Evolutionary conservation across 2,113 vertebrate genomes (phyloP).

Genomic region (Coreoperca whiteheadi): DNA sequence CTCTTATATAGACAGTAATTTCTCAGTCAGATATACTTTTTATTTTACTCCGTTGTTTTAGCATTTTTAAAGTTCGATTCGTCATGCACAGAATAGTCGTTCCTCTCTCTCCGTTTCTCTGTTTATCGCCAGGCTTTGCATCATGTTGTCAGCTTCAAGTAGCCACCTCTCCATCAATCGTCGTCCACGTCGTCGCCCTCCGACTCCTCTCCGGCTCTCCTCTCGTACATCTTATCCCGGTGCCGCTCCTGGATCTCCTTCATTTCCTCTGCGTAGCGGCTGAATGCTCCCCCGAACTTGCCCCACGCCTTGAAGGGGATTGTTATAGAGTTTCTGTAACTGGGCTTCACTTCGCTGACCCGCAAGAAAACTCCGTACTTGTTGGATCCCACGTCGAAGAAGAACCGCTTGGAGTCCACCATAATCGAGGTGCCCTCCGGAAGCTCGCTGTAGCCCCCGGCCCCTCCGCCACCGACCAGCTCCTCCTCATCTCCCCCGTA

Average conservation of each 20-base stretch:
- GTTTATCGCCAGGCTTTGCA: constrained; percentile 73
- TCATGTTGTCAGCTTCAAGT: constrained; percentile 68
- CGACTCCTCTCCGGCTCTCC: constrained; percentile 89
- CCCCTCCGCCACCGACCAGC: constrained; percentile 87
- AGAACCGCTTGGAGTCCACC: constrained; percentile 97
- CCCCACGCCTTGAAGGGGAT: constrained; percentile 97
- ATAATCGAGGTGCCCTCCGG: constrained; percentile 96
- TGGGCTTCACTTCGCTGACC: constrained; percentile 97
- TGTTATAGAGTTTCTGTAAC: constrained; percentile 97
- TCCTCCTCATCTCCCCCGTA: constrained; percentile 95
- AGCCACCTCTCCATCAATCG: constrained; percentile 85
- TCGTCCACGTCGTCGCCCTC: constrained; percentile 95
- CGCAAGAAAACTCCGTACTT: constrained; percentile 97
- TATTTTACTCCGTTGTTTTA: constrained; percentile 74
- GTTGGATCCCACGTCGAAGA: constrained; percentile 98
- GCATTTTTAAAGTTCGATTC: constrained; percentile 75
- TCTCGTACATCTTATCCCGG: constrained; percentile 93
- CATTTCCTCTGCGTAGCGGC: constrained; percentile 97
- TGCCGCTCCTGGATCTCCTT: constrained; percentile 97
- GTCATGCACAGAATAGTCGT: constrained; percentile 81
- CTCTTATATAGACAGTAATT: constrained; percentile 81
- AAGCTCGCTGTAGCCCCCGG: constrained; percentile 90
- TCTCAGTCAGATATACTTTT: constrained; percentile 84
- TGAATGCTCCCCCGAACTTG: constrained; percentile 97
- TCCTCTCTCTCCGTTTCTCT: constrained; percentile 54